phyloP scores from a whole-genome alignment of 30 jellyfish, hydroid and myxozoan species.

The Aurelia aurita region DNA sequence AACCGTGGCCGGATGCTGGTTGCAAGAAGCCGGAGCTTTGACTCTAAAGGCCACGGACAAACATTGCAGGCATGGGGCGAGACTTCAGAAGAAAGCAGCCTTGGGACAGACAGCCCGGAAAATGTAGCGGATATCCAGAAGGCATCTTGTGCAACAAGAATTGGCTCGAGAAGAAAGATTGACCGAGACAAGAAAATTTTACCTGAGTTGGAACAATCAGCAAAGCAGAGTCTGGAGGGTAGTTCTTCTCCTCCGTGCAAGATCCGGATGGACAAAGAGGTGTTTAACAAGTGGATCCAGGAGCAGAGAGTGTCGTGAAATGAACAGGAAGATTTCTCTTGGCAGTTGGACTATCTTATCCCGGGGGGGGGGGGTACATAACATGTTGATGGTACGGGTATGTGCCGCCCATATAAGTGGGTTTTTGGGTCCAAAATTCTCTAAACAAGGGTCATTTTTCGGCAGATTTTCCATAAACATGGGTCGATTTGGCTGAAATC shows the following conservation, averaged over 20 bases:
- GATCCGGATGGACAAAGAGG: slow-evolving; percentile 44
- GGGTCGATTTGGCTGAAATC: too few species aligned
- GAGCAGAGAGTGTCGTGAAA: slow-evolving; percentile 21
- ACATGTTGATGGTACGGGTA: too few species aligned
- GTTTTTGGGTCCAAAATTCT: too few species aligned
- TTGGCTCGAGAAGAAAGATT: background rate
- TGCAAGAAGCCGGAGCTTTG: too few species aligned
- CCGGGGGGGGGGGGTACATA: too few species aligned
- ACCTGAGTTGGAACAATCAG: background rate
- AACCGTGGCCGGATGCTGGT: background rate
- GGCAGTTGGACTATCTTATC: too few species aligned
- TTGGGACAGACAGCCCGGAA: background rate
- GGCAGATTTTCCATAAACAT: too few species aligned
- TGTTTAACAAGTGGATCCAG: slow-evolving; percentile 48
- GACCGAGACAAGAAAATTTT: slow-evolving; percentile 27
- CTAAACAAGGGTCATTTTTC: too few species aligned
- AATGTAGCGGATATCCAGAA: too few species aligned
- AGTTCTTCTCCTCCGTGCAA: background rate
- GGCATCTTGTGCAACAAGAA: background rate
- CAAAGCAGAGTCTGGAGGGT: background rate
- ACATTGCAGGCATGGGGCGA: background rate
- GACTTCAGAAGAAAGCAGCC: background rate
- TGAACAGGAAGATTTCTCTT: too few species aligned
- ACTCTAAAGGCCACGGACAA: too few species aligned
- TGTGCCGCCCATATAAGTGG: too few species aligned